Evolutionary conservation across 1,140 invertebrate species (phyloP).

Genomic region (Pseudobourletiella spinata): DNA sequence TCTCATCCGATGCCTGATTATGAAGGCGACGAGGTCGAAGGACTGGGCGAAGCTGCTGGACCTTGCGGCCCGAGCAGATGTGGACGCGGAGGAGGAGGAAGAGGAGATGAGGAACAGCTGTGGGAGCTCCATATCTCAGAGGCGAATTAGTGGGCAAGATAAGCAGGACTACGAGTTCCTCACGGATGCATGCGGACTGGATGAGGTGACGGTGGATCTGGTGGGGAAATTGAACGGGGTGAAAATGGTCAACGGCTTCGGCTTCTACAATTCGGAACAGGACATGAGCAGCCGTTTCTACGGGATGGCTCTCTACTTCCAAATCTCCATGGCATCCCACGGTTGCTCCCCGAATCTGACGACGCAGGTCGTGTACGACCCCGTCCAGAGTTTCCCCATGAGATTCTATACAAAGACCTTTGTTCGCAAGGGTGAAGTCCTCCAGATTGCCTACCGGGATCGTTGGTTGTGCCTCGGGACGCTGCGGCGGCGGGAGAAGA

Average conservation of each 20-base stretch:
- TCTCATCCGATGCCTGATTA: not conserved
- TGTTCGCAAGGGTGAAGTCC: constrained; percentile 51
- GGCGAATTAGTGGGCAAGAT: no score
- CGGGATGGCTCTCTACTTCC: not conserved
- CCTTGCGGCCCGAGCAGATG: not conserved
- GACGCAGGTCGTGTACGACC: constrained; percentile 2
- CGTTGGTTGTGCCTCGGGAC: constrained; percentile 57
- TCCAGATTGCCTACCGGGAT: constrained; percentile 65
- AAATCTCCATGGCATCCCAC: not conserved
- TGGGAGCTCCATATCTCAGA: not conserved
- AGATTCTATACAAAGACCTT: constrained; percentile 21
- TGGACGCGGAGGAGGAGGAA: not conserved
- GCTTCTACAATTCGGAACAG: not conserved
- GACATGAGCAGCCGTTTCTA: not conserved
- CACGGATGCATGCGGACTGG: not conserved
- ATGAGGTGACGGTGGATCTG: not conserved
- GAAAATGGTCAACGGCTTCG: not conserved
- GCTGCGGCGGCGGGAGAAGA: constrained; percentile 53
- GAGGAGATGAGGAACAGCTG: not conserved
- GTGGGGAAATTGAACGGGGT: not conserved
- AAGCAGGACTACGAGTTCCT: not conserved
- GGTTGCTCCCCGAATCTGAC: constrained; percentile 3
- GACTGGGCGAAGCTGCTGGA: not conserved
- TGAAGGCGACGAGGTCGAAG: not conserved
- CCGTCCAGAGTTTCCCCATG: not conserved